These are phyloP conservation scores for Chelonus formosanus DNA, from an alignment of 2,888 invertebrate species.

Conservation along the genomic window DNA sequence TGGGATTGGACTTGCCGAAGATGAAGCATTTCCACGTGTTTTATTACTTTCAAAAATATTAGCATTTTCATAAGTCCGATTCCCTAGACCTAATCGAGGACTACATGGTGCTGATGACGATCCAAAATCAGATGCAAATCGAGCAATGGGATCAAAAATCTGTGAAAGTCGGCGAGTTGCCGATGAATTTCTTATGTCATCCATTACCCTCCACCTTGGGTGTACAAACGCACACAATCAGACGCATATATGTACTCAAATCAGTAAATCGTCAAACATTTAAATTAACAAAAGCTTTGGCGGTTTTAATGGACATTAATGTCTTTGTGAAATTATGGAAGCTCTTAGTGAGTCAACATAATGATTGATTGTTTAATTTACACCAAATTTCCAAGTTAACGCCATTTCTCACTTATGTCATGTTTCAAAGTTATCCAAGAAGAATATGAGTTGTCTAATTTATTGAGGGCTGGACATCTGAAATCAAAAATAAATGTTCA, in stretches of 20 bases:
- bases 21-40: constrained; percentile 31
- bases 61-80: constrained; percentile 34
- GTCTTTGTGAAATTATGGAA: background rate
- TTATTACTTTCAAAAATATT: constrained; percentile 37
- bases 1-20: constrained; percentile 46
- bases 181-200: constrained; percentile 64
- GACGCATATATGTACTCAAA: constrained; percentile 9
- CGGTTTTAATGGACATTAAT: constrained; percentile 1
- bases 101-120: constrained; percentile 69
- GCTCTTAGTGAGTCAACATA: background rate
- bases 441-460: too few relatives aligned
- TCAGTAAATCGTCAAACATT: constrained; percentile 3
- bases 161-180: constrained; percentile 80
- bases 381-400: too few relatives aligned
- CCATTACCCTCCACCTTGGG: constrained; percentile 48
- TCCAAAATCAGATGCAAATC: constrained; percentile 69
- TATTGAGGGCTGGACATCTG: too few relatives aligned
- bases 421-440: too few relatives aligned
- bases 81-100: constrained; percentile 56
- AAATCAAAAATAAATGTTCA: too few relatives aligned
- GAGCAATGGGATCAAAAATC: constrained; percentile 82
- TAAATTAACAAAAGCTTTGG: background rate
- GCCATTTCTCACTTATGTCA: too few relatives aligned
- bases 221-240: constrained; percentile 11
- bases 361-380: background rate